A percentile compares a stretch with the other conserved stretches of the same genome.
Conservation (phyloP, 2,113 vertebrate species). For the Pseudorectes ferrugineus region DNA sequence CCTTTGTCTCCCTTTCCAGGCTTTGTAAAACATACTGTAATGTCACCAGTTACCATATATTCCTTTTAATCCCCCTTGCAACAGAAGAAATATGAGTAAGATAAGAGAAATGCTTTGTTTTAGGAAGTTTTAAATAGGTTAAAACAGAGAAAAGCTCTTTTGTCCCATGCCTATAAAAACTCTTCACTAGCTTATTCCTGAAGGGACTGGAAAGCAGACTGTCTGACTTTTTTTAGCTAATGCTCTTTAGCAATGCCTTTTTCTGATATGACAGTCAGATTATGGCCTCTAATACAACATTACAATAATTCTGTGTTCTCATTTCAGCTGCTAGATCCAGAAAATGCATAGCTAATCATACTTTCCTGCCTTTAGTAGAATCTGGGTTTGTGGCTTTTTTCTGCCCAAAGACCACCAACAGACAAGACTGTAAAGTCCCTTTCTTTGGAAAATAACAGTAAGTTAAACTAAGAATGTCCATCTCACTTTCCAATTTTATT, state of each 20-base stretch:
- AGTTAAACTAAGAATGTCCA: neutral
- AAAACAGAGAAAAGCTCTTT: neutral
- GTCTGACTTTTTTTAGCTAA: neutral
- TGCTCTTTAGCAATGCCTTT: neutral
- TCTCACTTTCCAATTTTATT: neutral
- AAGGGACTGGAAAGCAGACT: neutral
- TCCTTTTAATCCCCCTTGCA: neutral
- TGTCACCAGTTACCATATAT: neutral
- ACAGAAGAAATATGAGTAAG: neutral
- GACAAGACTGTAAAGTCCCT: neutral
- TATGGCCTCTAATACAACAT: neutral
- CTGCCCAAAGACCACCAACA: neutral
- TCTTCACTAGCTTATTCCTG: neutral
- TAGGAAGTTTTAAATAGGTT: neutral
- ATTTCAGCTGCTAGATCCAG: neutral
- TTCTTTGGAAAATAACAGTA: neutral
- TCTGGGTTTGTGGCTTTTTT: neutral
- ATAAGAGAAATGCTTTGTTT: neutral
- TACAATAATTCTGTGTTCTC: neutral
- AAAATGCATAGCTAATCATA: neutral
- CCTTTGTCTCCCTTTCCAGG: neutral
- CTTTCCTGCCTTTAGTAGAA: neutral
- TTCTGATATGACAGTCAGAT: neutral
- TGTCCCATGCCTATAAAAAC: neutral
- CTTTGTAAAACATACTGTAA: neutral